These are phyloP conservation scores for Drosophila tanythrix DNA, from an alignment of 2,888 invertebrate genomes.

Conservation along the genomic window DNA sequence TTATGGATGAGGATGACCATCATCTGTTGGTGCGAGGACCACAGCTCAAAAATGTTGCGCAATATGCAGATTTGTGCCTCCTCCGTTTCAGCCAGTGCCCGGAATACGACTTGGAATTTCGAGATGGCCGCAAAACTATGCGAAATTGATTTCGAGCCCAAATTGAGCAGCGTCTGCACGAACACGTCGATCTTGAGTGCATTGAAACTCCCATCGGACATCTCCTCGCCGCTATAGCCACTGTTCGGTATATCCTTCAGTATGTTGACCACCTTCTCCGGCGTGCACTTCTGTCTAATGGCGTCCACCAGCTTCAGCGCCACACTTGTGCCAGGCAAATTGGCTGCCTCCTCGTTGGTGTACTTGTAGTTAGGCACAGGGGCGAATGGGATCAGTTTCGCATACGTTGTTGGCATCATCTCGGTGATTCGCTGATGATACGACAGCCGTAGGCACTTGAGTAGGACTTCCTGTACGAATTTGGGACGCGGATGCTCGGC, in stretches of 20 bases:
- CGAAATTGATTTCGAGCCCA: slow-evolving; percentile 98
- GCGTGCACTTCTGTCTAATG: slow-evolving; percentile 94
- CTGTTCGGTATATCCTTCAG: slow-evolving; percentile 94
- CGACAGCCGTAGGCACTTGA: slow-evolving; percentile 95
- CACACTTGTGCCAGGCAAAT: slow-evolving; percentile 91
- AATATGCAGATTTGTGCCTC: slow-evolving; percentile 98
- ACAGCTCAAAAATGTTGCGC: slow-evolving; percentile 96
- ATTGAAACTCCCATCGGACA: slow-evolving; percentile 91
- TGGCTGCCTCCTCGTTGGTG: slow-evolving; percentile 93
- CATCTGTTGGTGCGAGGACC: slow-evolving; percentile 98
- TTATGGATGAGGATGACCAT: slow-evolving; percentile 98
- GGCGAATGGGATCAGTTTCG: slow-evolving; percentile 92
- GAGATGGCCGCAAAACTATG: slow-evolving; percentile 99
- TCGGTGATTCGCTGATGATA: slow-evolving; percentile 97
- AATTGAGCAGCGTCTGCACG: slow-evolving; percentile 96
- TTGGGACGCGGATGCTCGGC: slow-evolving; percentile 96
- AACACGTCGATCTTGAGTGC: slow-evolving; percentile 98
- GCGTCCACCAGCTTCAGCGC: slow-evolving; percentile 95
- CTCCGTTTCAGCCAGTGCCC: slow-evolving; percentile 95
- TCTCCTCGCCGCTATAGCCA: slow-evolving; percentile 87
- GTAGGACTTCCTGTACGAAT: slow-evolving; percentile 96
- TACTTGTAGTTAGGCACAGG: slow-evolving; percentile 96
- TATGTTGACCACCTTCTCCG: slow-evolving; percentile 95
- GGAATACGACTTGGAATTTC: slow-evolving; percentile 96
- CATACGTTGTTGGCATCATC: slow-evolving; percentile 95